A percentile compares a stretch with the other conserved stretches of the same genome.
phyloP scores from a whole-genome alignment of 2,797 vertebrate species.

The Hypotaenidia philippensis region DNA sequence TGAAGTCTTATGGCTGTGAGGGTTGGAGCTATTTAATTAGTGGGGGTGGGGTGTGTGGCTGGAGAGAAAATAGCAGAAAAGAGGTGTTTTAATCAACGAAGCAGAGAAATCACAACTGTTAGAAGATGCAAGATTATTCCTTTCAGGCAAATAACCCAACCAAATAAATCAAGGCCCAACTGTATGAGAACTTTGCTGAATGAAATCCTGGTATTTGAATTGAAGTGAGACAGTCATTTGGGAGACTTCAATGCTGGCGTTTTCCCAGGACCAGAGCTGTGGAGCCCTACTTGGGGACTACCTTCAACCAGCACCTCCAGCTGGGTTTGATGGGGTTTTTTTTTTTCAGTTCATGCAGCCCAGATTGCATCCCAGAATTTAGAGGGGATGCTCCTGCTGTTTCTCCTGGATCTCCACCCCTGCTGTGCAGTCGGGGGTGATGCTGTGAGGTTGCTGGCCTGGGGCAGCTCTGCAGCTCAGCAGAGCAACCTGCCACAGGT shows the following conservation, averaged over 20 bases:
- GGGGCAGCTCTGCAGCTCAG: fast-evolving
- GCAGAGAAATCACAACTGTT: constrained; percentile 70
- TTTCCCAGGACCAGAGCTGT: constrained; percentile 26
- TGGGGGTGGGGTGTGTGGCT: constrained; percentile 61
- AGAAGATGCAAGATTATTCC: constrained; percentile 45
- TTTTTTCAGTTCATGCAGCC: background rate
- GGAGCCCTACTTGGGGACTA: background rate
- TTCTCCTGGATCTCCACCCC: background rate
- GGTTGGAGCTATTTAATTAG: constrained; percentile 72
- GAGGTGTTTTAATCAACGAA: constrained; percentile 66
- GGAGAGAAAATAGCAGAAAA: constrained; percentile 57
- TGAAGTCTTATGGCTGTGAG: constrained; percentile 66
- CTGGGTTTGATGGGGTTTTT: background rate
- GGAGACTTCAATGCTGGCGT: background rate
- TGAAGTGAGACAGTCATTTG: constrained; percentile 9
- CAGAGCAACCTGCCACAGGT: background rate
- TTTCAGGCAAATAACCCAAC: constrained; percentile 62
- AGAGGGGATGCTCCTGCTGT: background rate
- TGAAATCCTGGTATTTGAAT: constrained; percentile 35
- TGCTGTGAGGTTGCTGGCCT: fast-evolving
- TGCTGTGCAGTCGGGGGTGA: background rate
- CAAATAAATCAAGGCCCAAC: constrained; percentile 51
- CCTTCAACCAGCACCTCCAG: background rate
- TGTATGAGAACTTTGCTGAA: constrained; percentile 60
- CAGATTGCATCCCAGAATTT: background rate